A percentile compares a stretch with the other conserved stretches of the same genome.
phyloP scores from a whole-genome alignment of 2,888 invertebrate species.

The Rhagophthalmus giganteus region DNA sequence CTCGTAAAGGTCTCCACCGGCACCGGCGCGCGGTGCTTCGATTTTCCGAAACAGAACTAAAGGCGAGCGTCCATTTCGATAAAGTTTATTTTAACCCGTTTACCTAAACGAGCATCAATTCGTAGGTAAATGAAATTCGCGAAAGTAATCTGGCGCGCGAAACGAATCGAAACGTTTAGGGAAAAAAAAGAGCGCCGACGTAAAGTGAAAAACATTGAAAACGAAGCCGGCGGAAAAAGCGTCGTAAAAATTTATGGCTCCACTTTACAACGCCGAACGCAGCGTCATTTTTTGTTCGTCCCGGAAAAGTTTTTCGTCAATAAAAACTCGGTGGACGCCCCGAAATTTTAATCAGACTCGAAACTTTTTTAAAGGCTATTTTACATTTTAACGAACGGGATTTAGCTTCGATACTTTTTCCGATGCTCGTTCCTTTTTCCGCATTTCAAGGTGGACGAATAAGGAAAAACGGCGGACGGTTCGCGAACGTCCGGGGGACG shows the following conservation, averaged over 20 bases:
- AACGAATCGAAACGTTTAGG: too few species aligned
- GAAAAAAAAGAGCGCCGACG: too few species aligned
- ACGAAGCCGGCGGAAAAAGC: slow-evolving; percentile 20
- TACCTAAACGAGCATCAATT: too few species aligned
- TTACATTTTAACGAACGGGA: neutral
- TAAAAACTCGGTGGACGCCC: neutral
- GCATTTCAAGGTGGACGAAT: neutral
- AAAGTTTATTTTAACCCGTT: too few species aligned
- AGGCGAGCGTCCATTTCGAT: too few species aligned
- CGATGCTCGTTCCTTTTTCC: neutral
- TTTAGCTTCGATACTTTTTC: too few species aligned
- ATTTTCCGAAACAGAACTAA: neutral
- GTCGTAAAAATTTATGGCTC: slow-evolving; percentile 28
- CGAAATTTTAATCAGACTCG: neutral
- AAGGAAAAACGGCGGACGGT: slow-evolving; percentile 9
- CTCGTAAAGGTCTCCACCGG: too few species aligned
- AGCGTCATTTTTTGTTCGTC: slow-evolving; percentile 17
- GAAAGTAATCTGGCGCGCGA: too few species aligned
- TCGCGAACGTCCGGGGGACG: neutral
- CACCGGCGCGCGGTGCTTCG: too few species aligned
- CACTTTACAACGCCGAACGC: slow-evolving; percentile 24
- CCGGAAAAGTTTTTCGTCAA: neutral
- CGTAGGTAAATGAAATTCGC: too few species aligned
- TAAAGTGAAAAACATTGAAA: slow-evolving; percentile 20
- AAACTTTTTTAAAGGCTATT: neutral